Evolutionary conservation across 2,888 invertebrate genomes (phyloP), one percentile per base, ranked within the genome.

Genomic region (Eristalis intricaria): DNA sequence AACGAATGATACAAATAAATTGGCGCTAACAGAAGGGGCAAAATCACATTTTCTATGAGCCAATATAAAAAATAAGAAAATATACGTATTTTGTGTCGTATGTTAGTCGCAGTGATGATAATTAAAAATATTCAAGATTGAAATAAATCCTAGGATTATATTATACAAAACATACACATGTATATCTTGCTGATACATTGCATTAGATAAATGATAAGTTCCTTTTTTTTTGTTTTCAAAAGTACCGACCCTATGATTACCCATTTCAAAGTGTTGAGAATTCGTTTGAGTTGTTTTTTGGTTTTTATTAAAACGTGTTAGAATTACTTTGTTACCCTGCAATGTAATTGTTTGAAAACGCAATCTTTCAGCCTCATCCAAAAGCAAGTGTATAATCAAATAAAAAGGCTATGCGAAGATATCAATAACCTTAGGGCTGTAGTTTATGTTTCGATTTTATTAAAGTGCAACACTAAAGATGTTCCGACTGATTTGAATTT

Each of bases 221-320:
- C 80, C 73, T 68, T 74, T 61, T 74, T 61, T 66, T 80, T 73
- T 80, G 73, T 73, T 80, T 80, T 80, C 60, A 66, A 68, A 73
- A 66, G 65, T 68, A 80, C 61, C 65, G 58, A 79, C 69, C 68
- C 63, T 15, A 38, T 29, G 22, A 63, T 26, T 70, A 63, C 56
- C 63, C 35, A 23, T 73, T 73, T 73, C 50, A 22, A 66, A 66
- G 23, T 73, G 70, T 79, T 65, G 43, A 26, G 50, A 71, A 38
- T 65, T 64, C 32, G 43, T 32, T 80, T 22, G 38, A 70, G 29
- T 56, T 26, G 13, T 56, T 29, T 26, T 65, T 26, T 10, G 26
- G 29, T 35, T 15, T 71, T 65, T 7, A 38, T 50, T 78, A 19
- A 2, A 29, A 70, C 35, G 22, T 15, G 19, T 61, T 69, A 68